Conservation (phyloP, 2,797 vertebrate species). For the Hippoglossus hippoglossus region DNA sequence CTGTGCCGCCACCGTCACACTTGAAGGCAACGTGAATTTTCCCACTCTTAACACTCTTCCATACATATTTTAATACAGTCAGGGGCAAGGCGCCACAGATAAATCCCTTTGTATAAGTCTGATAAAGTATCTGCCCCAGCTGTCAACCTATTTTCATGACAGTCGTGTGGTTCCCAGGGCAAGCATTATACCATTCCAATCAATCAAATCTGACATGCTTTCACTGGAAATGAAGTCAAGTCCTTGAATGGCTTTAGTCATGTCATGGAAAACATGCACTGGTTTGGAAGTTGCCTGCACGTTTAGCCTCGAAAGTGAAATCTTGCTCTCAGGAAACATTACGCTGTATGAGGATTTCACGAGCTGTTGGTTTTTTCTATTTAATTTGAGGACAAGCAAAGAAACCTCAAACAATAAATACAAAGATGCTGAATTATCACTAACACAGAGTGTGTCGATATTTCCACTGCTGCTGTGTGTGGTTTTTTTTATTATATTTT, state of each 20-base stretch:
- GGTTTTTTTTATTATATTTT: too few species aligned
- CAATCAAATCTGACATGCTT: constrained; percentile 84
- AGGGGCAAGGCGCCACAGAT: constrained; percentile 61
- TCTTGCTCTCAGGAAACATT: constrained; percentile 49
- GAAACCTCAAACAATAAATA: too few species aligned
- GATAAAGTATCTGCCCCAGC: constrained; percentile 83
- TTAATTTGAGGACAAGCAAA: too few species aligned
- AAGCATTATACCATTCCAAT: constrained; percentile 80
- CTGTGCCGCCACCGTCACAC: constrained; percentile 15
- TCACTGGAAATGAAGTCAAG: constrained; percentile 76
- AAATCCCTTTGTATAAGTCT: constrained; percentile 85
- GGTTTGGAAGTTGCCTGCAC: constrained; percentile 41
- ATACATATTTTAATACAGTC: constrained; percentile 80
- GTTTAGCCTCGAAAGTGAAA: constrained; percentile 42
- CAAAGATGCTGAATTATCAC: too few species aligned
- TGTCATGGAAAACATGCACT: constrained; percentile 68
- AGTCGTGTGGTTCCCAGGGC: constrained; percentile 66
- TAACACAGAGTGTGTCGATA: too few species aligned
- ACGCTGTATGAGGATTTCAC: constrained; percentile 4
- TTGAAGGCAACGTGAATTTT: constrained; percentile 52
- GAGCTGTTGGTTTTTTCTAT: background rate
- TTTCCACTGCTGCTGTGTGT: too few species aligned
- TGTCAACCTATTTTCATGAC: constrained; percentile 81
- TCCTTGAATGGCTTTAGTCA: constrained; percentile 78
- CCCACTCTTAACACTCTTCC: constrained; percentile 46